Evolutionary conservation across 2,113 vertebrate genomes (phyloP).

Genomic region (Capreolus pygargus): DNA sequence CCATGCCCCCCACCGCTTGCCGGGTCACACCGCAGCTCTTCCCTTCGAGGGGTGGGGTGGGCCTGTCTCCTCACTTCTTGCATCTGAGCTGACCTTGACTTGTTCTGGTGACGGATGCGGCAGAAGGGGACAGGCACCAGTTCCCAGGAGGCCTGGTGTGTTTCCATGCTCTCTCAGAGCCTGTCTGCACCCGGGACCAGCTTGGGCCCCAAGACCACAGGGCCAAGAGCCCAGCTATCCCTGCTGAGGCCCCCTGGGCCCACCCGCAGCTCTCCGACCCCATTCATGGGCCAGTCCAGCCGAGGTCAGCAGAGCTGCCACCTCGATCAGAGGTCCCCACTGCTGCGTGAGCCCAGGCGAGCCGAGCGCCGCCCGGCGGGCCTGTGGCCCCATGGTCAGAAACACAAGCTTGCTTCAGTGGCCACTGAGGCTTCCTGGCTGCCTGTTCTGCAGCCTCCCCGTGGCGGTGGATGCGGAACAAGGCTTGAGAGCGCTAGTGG

Average conservation of each 20-base stretch:
- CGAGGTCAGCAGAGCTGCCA: neutral
- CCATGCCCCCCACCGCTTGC: neutral
- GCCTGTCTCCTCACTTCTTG: neutral
- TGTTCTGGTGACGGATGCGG: neutral
- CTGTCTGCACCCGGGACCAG: neutral
- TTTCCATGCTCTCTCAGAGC: neutral
- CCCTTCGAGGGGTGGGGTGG: neutral
- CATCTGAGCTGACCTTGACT: neutral
- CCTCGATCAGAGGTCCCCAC: neutral
- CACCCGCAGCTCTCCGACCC: neutral
- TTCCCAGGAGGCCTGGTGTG: neutral
- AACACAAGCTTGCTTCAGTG: rapidly evolving
- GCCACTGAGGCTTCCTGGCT: neutral
- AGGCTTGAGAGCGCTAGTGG: neutral
- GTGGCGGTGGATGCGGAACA: rapidly evolving
- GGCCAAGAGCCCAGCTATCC: neutral
- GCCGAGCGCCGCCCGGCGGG: neutral
- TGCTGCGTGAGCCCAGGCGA: rapidly evolving
- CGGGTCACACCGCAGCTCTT: neutral
- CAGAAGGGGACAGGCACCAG: neutral
- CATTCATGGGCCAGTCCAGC: neutral
- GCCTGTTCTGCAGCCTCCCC: neutral
- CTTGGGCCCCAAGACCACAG: neutral
- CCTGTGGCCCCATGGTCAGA: neutral
- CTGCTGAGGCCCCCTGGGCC: neutral